Conservation (phyloP, 2,888 invertebrate species). For the Pharmacophagus antenor region DNA sequence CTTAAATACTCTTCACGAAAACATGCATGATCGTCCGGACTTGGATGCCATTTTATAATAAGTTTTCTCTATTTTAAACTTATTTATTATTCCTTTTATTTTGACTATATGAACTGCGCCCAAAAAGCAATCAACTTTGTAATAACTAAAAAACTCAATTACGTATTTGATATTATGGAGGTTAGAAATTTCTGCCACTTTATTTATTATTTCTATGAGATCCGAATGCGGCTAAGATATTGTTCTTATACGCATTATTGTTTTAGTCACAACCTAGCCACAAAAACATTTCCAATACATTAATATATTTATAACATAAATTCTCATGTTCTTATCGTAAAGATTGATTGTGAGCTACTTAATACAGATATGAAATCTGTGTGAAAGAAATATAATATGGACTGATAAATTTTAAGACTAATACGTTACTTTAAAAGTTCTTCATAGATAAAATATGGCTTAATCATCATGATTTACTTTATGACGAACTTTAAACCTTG, state of each 20-base stretch:
- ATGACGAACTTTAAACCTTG: too few relatives aligned
- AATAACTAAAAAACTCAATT: slow-evolving; percentile 47
- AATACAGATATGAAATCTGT: slow-evolving; percentile 29
- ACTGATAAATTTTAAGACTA: slow-evolving; percentile 3
- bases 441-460: background rate
- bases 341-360: slow-evolving; percentile 9
- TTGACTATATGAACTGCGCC: slow-evolving; percentile 49
- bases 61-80: slow-evolving; percentile 49
- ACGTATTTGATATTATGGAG: slow-evolving; percentile 45
- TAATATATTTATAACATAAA: slow-evolving; percentile 28
- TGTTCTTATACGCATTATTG: slow-evolving; percentile 55
- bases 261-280: slow-evolving; percentile 31
- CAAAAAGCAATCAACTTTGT: slow-evolving; percentile 54
- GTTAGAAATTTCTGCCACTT: slow-evolving; percentile 47
- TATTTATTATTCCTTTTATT: slow-evolving; percentile 49
- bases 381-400: slow-evolving; percentile 6
- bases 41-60: slow-evolving; percentile 57
- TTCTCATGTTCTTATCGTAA: slow-evolving; percentile 18
- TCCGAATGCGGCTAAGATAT: slow-evolving; percentile 53
- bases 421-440: background rate
- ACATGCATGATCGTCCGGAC: slow-evolving; percentile 44
- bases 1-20: slow-evolving; percentile 55
- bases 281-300: slow-evolving; percentile 29
- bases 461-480: background rate
- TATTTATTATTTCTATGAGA: slow-evolving; percentile 51